Conservation (phyloP, 2,888 invertebrate genomes). For the Temnothorax ravouxi region DNA sequence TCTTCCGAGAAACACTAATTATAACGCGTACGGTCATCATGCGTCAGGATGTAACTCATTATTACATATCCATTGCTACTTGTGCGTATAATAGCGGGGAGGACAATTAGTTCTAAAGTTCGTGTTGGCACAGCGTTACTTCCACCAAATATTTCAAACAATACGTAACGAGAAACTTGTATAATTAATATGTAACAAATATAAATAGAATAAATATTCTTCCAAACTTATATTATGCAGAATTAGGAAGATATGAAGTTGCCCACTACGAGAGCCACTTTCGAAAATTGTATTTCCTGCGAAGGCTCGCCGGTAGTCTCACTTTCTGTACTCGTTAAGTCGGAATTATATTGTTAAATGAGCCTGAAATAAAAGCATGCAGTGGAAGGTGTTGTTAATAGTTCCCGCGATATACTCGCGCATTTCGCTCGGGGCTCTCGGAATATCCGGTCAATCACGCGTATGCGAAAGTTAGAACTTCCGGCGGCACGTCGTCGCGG, state of each 20-base stretch:
- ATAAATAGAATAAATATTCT: background rate
- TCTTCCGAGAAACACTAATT: slow-evolving; percentile 60
- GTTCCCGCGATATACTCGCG: slow-evolving; percentile 47
- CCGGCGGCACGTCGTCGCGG: slow-evolving; percentile 62
- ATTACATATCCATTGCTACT: slow-evolving; percentile 55
- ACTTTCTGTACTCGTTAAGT: background rate
- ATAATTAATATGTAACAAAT: background rate
- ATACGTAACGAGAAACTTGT: background rate
- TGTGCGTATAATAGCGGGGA: slow-evolving; percentile 27
- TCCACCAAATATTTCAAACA: background rate
- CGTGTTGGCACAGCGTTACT: slow-evolving; percentile 52
- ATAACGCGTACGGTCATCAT: slow-evolving; percentile 44
- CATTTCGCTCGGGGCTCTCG: slow-evolving; percentile 39
- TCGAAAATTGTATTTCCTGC: background rate
- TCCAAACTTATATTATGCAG: background rate
- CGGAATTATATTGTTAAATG: slow-evolving; percentile 6
- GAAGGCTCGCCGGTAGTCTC: background rate
- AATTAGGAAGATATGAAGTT: background rate
- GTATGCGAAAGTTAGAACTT: slow-evolving; percentile 72
- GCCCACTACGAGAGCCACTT: background rate
- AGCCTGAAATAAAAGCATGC: background rate
- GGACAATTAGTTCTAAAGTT: slow-evolving; percentile 42
- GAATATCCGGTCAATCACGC: slow-evolving; percentile 65
- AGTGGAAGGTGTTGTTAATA: slow-evolving; percentile 48
- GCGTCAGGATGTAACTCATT: slow-evolving; percentile 69